Conservation (phyloP, 2,797 vertebrate species). For the Poeciliopsis infans region DNA sequence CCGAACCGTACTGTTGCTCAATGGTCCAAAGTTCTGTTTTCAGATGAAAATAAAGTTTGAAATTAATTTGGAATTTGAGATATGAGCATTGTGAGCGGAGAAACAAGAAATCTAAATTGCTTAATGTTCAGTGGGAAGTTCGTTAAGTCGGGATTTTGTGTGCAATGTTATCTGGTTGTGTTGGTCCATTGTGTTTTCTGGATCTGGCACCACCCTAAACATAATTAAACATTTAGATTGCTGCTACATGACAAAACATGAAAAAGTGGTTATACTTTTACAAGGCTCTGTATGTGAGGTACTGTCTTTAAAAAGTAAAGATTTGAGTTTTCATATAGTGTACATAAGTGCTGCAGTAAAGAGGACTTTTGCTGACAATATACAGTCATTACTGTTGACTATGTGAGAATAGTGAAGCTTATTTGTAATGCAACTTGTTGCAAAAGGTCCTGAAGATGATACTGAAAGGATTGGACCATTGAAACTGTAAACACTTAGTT, state of each 20-base stretch:
- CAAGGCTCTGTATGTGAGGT: neutral
- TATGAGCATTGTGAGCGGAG: neutral
- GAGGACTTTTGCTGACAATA: constrained; percentile 39
- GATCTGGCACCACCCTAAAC: neutral
- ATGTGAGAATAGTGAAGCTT: constrained; percentile 64
- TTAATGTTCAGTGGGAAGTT: neutral
- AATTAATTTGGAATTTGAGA: neutral
- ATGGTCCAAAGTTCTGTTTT: neutral
- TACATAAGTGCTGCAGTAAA: constrained; percentile 10
- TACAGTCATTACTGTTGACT: constrained; percentile 40
- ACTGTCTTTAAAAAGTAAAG: constrained; percentile 7
- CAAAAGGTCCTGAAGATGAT: constrained; percentile 55
- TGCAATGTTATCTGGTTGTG: neutral
- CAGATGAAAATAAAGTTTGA: neutral
- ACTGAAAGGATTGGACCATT: constrained; percentile 55
- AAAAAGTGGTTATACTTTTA: neutral
- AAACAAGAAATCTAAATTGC: neutral
- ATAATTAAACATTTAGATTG: neutral
- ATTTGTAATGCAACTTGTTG: constrained; percentile 48
- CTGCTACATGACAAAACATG: neutral
- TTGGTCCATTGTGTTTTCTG: neutral
- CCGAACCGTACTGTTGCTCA: neutral
- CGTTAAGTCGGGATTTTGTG: neutral
- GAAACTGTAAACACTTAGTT: constrained; percentile 55
- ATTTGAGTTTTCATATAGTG: constrained; percentile 10